phyloP scores from a whole-genome alignment of 2,888 invertebrate species.

The Pharmacophagus antenor region DNA sequence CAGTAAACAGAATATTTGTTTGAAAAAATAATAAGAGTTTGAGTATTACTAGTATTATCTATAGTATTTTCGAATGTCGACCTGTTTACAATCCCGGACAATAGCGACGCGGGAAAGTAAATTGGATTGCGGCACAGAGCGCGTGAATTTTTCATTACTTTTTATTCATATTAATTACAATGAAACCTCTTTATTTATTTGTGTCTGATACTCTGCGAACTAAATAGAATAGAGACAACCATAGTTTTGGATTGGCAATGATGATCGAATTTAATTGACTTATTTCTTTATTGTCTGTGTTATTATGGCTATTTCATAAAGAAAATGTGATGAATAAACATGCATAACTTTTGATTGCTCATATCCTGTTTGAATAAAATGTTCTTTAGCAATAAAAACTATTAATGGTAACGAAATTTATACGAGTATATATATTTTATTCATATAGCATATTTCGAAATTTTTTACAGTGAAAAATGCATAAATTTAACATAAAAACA shows the following conservation, averaged over 20 bases:
- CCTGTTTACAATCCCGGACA: no score
- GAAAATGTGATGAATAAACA: no score
- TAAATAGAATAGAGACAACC: not conserved
- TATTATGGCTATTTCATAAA: no score
- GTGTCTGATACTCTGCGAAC: not conserved
- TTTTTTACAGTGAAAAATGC: not conserved
- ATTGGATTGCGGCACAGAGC: not conserved
- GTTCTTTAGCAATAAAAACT: no score
- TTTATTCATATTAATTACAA: not conserved
- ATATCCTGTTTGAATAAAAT: no score
- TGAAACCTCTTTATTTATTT: not conserved
- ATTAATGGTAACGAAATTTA: no score
- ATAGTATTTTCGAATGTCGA: no score
- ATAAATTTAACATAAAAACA: not conserved
- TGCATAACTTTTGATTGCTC: no score
- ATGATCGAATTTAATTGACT: not conserved
- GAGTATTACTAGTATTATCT: no score
- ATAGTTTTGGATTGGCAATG: not conserved
- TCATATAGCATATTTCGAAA: not conserved
- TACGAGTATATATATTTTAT: not conserved
- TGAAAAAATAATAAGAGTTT: no score
- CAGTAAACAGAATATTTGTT: no score
- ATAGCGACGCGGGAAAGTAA: no score
- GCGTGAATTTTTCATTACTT: not conserved
- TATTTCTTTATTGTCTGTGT: not conserved